Percentiles rank a stretch among this genome's conserved stretches.
phyloP scores from a whole-genome alignment of 2,797 vertebrate genomes.

The Hippoglossus hippoglossus region DNA sequence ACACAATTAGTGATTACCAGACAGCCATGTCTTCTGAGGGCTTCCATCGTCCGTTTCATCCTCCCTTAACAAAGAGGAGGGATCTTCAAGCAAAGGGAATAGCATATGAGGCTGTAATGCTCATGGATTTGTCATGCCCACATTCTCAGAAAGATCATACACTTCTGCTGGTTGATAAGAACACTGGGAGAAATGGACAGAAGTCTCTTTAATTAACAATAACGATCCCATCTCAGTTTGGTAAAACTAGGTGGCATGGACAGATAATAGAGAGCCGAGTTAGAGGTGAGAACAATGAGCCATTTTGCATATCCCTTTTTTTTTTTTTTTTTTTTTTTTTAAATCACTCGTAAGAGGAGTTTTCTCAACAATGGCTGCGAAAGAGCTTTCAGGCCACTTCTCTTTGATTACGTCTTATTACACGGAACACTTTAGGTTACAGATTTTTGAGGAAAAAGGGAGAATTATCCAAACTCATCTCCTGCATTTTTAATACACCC shows the following conservation, averaged over 20 bases:
- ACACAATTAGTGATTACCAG: conserved; percentile 82
- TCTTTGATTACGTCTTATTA: conserved; percentile 51
- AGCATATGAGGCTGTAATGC: conserved; percentile 77
- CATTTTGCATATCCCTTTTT: background rate
- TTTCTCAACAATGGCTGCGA: conserved; percentile 44
- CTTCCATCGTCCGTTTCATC: conserved; percentile 72
- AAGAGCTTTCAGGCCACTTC: conserved; percentile 40
- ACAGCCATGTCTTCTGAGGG: conserved; percentile 72
- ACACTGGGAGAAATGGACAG: conserved; percentile 60
- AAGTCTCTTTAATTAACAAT: conserved; percentile 76
- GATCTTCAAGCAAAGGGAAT: conserved; percentile 80
- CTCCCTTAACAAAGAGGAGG: conserved; percentile 75
- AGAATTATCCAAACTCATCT: conserved; percentile 41
- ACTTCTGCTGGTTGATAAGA: conserved; percentile 62
- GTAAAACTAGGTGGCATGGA: conserved; percentile 27
- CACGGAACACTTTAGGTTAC: conserved; percentile 16
- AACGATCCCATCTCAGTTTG: conserved; percentile 62
- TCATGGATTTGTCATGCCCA: conserved; percentile 70
- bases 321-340: conserved; percentile 26
- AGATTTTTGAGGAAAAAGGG: conserved; percentile 14
- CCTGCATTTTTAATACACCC: conserved; percentile 54
- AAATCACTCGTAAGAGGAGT: conserved; percentile 15
- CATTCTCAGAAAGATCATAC: conserved; percentile 71
- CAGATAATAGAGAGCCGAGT: conserved; percentile 39
- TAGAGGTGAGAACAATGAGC: conserved; percentile 42